These are phyloP conservation scores for Melierax canorus DNA, from an alignment of 2,113 vertebrate genomes.

Conservation along the genomic window DNA sequence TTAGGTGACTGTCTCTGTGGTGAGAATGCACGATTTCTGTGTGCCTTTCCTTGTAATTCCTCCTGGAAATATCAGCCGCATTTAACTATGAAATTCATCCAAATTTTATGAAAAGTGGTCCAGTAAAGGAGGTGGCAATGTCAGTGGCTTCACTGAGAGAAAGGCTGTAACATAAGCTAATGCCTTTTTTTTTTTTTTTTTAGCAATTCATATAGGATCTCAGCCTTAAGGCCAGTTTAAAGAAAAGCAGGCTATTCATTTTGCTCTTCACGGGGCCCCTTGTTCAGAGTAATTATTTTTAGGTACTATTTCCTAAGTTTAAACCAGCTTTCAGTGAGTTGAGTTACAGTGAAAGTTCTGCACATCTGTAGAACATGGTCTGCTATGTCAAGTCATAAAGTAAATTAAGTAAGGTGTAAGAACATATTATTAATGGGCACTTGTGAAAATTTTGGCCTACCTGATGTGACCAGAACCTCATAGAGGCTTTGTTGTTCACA, in stretches of 20 bases:
- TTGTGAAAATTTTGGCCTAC: neutral
- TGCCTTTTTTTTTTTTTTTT: neutral
- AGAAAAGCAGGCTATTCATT: neutral
- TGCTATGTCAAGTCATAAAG: neutral
- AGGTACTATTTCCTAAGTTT: neutral
- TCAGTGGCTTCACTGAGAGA: neutral
- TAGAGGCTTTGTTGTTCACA: neutral
- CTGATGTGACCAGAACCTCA: neutral
- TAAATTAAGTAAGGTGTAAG: neutral
- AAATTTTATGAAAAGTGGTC: neutral
- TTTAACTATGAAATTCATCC: neutral
- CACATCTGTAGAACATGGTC: accelerated
- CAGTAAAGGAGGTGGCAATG: neutral
- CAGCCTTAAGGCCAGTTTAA: no score
- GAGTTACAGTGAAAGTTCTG: neutral
- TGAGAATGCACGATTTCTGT: neutral
- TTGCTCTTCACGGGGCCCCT: accelerated
- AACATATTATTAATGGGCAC: neutral
- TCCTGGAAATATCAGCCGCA: neutral
- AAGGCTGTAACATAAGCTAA: neutral
- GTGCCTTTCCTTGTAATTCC: neutral
- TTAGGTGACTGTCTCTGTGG: neutral
- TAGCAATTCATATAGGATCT: neutral
- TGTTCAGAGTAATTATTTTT: neutral
- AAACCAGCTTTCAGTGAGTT: neutral